Conservation (phyloP, 2,797 vertebrate genomes). For the Neosilurus mollespiculum region DNA sequence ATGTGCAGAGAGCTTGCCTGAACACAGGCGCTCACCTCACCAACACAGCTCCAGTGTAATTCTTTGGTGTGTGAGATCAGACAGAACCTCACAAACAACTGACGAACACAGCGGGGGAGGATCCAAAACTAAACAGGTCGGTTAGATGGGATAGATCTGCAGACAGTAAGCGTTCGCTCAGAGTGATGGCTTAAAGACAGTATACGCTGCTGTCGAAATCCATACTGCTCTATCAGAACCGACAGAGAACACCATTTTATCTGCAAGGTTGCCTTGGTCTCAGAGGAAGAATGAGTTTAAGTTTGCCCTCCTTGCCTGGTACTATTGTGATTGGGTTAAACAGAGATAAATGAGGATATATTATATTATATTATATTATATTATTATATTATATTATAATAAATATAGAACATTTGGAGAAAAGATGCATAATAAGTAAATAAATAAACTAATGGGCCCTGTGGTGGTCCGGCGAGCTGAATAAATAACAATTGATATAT, state of each 20-base stretch:
- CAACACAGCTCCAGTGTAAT: constrained; percentile 13
- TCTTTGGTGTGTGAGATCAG: constrained; percentile 27
- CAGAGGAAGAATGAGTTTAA: not conserved
- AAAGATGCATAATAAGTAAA: not conserved
- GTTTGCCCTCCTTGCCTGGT: not conserved
- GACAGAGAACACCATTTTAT: too few species aligned
- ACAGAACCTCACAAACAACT: not conserved
- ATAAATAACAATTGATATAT: too few species aligned
- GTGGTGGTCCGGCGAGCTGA: too few species aligned
- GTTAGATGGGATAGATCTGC: not conserved
- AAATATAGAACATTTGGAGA: not conserved
- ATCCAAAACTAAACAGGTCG: not conserved
- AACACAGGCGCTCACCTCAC: constrained; percentile 10
- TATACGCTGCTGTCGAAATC: not conserved
- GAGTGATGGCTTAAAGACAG: not conserved
- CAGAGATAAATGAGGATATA: too few species aligned
- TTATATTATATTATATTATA: too few species aligned
- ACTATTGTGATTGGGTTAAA: not conserved
- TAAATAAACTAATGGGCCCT: not conserved
- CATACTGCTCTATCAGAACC: not conserved
- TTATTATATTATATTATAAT: too few species aligned
- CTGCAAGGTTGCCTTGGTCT: not conserved
- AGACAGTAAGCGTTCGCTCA: not conserved
- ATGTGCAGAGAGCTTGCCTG: constrained; percentile 18
- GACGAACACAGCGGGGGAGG: not conserved